Evolutionary conservation across 2,888 invertebrate species (phyloP).

Genomic region (Vanessa cardui): DNA sequence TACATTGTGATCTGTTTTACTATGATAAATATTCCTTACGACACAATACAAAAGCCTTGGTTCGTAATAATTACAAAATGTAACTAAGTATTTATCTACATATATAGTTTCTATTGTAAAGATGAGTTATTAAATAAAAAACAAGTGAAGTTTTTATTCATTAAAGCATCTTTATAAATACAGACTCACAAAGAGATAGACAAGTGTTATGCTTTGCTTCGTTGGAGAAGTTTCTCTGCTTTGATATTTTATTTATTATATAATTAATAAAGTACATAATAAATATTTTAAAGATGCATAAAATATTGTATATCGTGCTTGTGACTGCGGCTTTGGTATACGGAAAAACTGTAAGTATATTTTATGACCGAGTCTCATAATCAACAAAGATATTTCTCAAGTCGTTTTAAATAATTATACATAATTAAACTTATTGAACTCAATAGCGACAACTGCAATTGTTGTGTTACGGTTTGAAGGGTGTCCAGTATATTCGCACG

Average conservation of each 20-base stretch:
- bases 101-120: constrained; percentile 6
- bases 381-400: no score
- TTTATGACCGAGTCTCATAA: no score
- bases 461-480: no score
- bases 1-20: background rate
- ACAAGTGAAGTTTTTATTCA: background rate
- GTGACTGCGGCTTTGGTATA: constrained; percentile 15
- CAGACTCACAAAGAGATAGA: background rate
- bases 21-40: constrained; percentile 7
- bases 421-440: no score
- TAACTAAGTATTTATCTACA: background rate
- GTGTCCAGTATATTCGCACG: no score
- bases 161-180: background rate
- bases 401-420: no score
- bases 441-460: no score
- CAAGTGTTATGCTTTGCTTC: background rate
- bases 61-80: constrained; percentile 6
- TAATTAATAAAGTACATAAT: background rate
- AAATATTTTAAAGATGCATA: background rate
- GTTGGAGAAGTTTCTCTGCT: background rate
- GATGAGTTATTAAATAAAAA: constrained; percentile 3
- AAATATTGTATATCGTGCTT: constrained; percentile 7
- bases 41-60: constrained; percentile 10
- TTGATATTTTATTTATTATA: background rate
- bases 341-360: constrained; percentile 23